phyloP scores from a whole-genome alignment of 2,888 invertebrate species.

The Cantharis lateralis region DNA sequence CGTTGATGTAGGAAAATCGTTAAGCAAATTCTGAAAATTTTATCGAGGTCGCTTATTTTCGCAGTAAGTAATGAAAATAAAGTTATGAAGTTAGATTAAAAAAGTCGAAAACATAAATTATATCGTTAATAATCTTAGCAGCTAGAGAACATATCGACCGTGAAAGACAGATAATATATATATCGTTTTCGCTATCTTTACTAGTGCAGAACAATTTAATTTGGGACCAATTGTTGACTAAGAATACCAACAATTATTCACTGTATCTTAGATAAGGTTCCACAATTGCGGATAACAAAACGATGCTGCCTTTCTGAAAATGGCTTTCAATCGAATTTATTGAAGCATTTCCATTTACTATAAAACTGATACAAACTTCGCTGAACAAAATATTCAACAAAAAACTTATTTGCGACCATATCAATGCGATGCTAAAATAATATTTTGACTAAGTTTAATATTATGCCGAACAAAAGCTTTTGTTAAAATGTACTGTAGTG shows the following conservation, averaged over 20 bases:
- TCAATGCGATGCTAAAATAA: neutral
- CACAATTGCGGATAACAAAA: constrained; percentile 2
- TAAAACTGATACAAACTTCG: neutral
- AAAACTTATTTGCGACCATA: neutral
- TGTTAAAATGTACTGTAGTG: neutral
- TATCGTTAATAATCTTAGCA: neutral
- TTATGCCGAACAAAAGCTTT: neutral
- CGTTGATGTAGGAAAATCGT: neutral
- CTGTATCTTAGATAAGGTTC: constrained; percentile 1
- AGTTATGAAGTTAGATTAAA: neutral
- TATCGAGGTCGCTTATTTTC: neutral
- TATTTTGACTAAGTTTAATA: neutral
- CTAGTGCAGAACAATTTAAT: constrained; percentile 1
- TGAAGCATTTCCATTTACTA: neutral
- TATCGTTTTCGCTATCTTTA: neutral
- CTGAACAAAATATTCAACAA: neutral
- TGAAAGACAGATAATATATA: neutral
- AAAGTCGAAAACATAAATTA: neutral
- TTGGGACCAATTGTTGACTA: constrained; percentile 1
- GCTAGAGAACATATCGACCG: neutral
- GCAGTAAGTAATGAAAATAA: neutral
- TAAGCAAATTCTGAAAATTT: neutral
- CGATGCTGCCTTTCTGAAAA: neutral
- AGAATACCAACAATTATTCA: constrained; percentile 4
- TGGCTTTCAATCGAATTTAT: neutral